Percentiles rank a stretch among this genome's conserved stretches.
These are phyloP conservation scores for Nemurella pictetii DNA, from an alignment of 2,888 invertebrate species.

Conservation along the genomic window DNA sequence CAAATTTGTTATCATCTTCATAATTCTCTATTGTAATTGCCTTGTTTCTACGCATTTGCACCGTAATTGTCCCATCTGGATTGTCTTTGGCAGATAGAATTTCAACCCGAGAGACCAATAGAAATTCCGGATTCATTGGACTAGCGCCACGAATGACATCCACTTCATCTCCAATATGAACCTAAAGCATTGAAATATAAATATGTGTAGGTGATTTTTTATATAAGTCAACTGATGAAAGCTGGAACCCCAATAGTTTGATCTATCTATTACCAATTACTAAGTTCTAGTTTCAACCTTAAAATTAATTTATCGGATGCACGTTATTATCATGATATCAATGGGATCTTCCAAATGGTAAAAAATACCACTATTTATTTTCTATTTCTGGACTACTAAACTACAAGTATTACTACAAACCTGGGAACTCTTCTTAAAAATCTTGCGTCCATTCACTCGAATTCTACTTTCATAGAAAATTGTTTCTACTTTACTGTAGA, in stretches of 20 bases:
- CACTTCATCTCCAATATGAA: slow-evolving; percentile 71
- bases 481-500: slow-evolving; percentile 75
- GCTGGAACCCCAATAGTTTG: no score
- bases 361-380: no score
- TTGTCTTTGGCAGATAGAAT: slow-evolving; percentile 58
- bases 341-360: no score
- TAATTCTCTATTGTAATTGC: slow-evolving; percentile 75
- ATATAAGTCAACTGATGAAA: no score
- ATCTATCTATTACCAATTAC: no score
- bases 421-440: slow-evolving; percentile 71
- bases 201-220: not conserved
- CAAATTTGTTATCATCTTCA: slow-evolving; percentile 48
- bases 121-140: slow-evolving; percentile 67
- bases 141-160: slow-evolving; percentile 73
- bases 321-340: no score
- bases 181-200: slow-evolving; percentile 53
- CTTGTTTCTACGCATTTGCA: slow-evolving; percentile 70
- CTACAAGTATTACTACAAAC: no score
- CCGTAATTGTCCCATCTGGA: slow-evolving; percentile 59
- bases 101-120: slow-evolving; percentile 70
- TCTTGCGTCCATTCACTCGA: slow-evolving; percentile 75
- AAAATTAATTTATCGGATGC: no score
- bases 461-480: slow-evolving; percentile 81
- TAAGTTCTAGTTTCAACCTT: no score
- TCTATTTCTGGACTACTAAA: no score